Evolutionary conservation across 2,113 vertebrate genomes (phyloP), one percentile per base, ranked within the genome.

Genomic region (Myotis brandtii): DNA sequence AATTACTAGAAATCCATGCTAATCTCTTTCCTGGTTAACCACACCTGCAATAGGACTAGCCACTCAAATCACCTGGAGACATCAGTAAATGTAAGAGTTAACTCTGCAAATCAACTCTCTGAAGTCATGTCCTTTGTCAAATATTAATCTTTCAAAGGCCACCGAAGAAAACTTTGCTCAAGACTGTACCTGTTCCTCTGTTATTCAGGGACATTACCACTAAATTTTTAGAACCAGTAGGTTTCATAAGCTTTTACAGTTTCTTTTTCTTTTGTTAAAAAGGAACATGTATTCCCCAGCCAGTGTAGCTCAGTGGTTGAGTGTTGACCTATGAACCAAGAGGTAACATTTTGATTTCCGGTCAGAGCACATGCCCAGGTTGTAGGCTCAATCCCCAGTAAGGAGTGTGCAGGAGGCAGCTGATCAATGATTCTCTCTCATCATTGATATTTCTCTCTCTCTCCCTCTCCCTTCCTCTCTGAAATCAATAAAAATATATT

Each of bases 61-160:
- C 69, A 80, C 56, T 95, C 91, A 86, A 93, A 93, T 50, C 82
- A 93, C 69, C 59, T 89, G 37, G 62, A 95, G 82, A 94, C 54
- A 66, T 94, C 81, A 88, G 48, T 85, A 67, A 73, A 52, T 67
- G 6, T 76, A 79, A 70, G 66, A 62, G 66, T 67, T 54, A 70
- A 86, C 59, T 93, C 86, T 96, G 34, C 32, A 94, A 79, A 87
- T 59, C 30, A 91, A 17, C 67, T 90, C 75, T 90, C 30, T 97
- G 75, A 89, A 76, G 59, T 91, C 89, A 72, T 93, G 23, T 89
- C 20, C 20, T 43, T 94, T 69, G 59, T 86, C 27, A 8, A 93
- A 50, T 69, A 75, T 50, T 70, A 81, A 40, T 82, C n/a, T 95
- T 94, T 88, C 37, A 86, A 83, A 79, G 83, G 18, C 77, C 62